Evolutionary conservation across 2,797 vertebrate genomes (phyloP), one percentile per base, ranked within the genome.

Genomic region (Heterohyrax brucei): DNA sequence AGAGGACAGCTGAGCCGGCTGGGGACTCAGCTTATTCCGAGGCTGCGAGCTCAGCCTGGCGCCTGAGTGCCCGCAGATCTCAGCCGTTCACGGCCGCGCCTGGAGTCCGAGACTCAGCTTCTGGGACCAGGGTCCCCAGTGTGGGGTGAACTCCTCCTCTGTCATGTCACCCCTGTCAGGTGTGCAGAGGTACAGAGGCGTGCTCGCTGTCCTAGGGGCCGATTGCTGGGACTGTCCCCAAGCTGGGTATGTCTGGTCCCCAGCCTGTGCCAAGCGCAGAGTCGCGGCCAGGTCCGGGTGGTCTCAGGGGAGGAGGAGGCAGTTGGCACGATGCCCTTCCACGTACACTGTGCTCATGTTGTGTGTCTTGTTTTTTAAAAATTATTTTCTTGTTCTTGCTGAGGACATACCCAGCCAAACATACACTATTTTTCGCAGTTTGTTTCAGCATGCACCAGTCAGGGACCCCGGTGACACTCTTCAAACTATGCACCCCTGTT

Each of bases 41-140:
- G 98, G 97, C 96, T 97, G 87, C 84, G 75, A 24, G 95, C 85
- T 89, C 93, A 92, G 96, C 95, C 95, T 95, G 80, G 18, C 96
- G 98, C 95, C 97, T 93, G 93, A 93, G 94, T 93, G 96, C 82
- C 94, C 97, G 97, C 97, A 93, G 93, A 97, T 97, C 97, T 97
- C 97, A 97, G 97, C 97, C 98, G 98, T 96, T 95, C 88, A 94
- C 96, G 96, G 95, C 96, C 96, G 87, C 85, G 92, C 87, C 70
- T 76, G 44, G 96, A 93, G 95, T 97, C 94, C 97, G 95, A 30
- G 94, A 97, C 97, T 97, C 95, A 84, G 96, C 92, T 93, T 95
- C 95, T 92, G 97, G 95, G 96, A 96, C 93, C 93, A 96, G 95
- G 83, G 96, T 95, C 93, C 95, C 64, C 96, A 96, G 95, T 92